These are phyloP conservation scores for Thalassophryne amazonica DNA, from an alignment of 2,797 vertebrate genomes.

Conservation along the genomic window DNA sequence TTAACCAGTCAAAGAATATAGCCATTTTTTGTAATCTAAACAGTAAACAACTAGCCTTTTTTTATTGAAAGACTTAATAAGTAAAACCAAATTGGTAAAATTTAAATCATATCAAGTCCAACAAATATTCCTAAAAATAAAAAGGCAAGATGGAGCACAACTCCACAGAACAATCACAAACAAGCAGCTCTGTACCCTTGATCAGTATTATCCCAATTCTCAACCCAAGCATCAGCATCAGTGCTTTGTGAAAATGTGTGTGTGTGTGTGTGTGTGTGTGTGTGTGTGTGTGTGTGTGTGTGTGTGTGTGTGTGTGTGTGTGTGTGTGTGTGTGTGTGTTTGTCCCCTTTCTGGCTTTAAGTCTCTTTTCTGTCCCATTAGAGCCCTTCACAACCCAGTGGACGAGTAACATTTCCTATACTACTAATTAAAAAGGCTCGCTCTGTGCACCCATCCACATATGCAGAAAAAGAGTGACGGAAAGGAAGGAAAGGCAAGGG, in stretches of 20 bases:
- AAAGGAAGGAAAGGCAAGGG: slow-evolving; percentile 15
- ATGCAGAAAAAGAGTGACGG: slow-evolving; percentile 5
- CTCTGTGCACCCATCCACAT: slow-evolving; percentile 12
- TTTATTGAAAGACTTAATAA: no score
- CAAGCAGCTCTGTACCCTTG: no score
- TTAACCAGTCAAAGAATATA: no score
- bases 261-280: slow-evolving; percentile 25
- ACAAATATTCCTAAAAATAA: no score
- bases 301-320: slow-evolving; percentile 5
- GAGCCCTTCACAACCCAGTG: slow-evolving; percentile 72
- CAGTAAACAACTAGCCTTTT: no score
- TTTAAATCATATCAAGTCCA: no score
- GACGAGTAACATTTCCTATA: slow-evolving; percentile 61
- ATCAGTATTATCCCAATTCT: no score
- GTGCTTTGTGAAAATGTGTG: slow-evolving; percentile 28
- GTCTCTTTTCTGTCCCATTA: slow-evolving; percentile 11
- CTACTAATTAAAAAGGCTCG: slow-evolving; percentile 43
- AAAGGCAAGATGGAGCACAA: no score
- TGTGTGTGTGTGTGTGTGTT: slow-evolving; percentile 5
- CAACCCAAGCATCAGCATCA: no score
- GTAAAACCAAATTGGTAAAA: no score
- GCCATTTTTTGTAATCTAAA: no score
- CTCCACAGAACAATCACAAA: no score
- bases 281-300: slow-evolving; percentile 1
- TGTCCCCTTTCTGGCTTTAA: slow-evolving; percentile 4